Base-by-base conservation (phyloP, 1,140 invertebrate genomes). In the Polypedilum pembai region DNA sequence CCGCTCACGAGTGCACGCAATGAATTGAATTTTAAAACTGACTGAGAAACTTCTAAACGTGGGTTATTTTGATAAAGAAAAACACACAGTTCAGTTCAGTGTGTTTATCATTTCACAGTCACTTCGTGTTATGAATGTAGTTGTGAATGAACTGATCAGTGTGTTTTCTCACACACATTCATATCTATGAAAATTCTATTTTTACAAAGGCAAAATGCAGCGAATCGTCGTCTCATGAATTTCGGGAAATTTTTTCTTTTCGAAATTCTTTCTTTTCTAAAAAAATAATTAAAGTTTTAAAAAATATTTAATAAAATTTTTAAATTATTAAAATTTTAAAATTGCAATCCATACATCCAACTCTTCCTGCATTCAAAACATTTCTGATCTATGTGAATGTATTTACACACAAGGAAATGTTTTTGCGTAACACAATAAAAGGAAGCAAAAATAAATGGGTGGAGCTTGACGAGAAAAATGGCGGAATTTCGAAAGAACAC, bases 1-100 rank as follows among this genome's bases (percentile, higher is more conserved):
- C 45, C 45, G n/a, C 45, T 12, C 45, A 12, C 45, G 45, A 56
- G 45, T 56, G 12, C n/a, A 56, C 45, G 45, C 45, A 56, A 56
- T 56, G 45, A 56, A 56, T 56, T 56, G 45, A 56, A 56, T 56
- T 56, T 56, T 56, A 56, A 56, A 56, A 56, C 45, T 56, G 45
- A 56, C 45, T 15, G 45, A 56, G n/a, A 56, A 56, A 56, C 45
- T 56, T 56, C 45, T n/a, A 56, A 56, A 56, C 45, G 12, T 56
- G n/a, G n/a, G 12, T 56, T 56, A 56, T 56, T 56, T 56, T 56
- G 45, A 56, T 56, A 56, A 56, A 56, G 45, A 56, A 56, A 45
- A 15, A 56, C 12, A 56, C 12, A 56, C 41, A 45, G 15, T 45
- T 4, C 15, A 45, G 8, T 12, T 33, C 2, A 15, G 10, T 56